Percentiles rank a stretch among this genome's conserved stretches.
Evolutionary conservation across 2,113 vertebrate species (phyloP).

Genomic region (Pelobates fuscus): DNA sequence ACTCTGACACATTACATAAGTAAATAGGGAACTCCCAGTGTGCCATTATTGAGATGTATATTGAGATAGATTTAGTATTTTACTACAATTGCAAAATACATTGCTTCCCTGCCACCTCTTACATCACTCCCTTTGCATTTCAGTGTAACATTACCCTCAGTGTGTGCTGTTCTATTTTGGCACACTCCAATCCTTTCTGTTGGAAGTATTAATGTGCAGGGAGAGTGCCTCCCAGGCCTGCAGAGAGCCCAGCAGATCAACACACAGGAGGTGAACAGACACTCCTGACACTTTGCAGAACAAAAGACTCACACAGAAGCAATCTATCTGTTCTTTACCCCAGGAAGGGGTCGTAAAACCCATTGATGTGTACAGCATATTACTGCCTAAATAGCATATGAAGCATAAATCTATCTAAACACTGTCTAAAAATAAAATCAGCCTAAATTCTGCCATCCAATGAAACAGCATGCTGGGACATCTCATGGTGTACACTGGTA

Average conservation of each 20-base stretch:
- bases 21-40: too few relatives aligned
- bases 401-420: background rate
- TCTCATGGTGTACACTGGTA: background rate
- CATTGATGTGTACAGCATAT: background rate
- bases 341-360: background rate
- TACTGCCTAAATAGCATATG: background rate
- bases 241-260: conserved; percentile 18
- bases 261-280: background rate
- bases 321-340: background rate
- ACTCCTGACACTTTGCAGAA: conserved; percentile 19
- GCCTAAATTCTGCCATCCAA: background rate
- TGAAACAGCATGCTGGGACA: background rate
- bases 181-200: background rate
- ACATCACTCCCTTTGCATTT: too few relatives aligned
- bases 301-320: background rate
- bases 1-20: too few relatives aligned
- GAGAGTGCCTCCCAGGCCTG: conserved; percentile 14
- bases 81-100: too few relatives aligned
- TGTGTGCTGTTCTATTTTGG: conserved; percentile 27
- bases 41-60: too few relatives aligned
- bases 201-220: conserved; percentile 11
- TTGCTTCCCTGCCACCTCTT: too few relatives aligned
- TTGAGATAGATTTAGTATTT: too few relatives aligned
- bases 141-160: too few relatives aligned
- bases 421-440: background rate